phyloP scores from a whole-genome alignment of 2,888 invertebrate genomes.

The Hirtodrosophila cameraria region DNA sequence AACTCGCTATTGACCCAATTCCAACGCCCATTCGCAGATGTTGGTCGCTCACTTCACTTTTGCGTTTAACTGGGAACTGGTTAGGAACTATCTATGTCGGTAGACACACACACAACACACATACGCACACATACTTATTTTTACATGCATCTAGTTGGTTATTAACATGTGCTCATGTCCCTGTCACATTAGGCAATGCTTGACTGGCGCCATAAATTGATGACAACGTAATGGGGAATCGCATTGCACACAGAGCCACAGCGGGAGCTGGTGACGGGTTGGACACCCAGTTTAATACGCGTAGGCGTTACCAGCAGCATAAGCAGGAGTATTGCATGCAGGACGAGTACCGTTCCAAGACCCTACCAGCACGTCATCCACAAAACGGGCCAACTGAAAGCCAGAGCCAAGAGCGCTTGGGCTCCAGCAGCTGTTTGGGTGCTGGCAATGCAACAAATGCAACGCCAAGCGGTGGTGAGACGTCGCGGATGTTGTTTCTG shows the following conservation, averaged over 20 bases:
- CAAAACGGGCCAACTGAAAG: slow-evolving; percentile 6
- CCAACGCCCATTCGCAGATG: slow-evolving; percentile 56
- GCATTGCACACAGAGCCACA: slow-evolving; percentile 35
- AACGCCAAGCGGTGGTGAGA: slow-evolving; percentile 84
- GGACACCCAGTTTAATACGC: slow-evolving; percentile 57
- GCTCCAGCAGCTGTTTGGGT: slow-evolving; percentile 67
- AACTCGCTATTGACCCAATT: slow-evolving; percentile 70
- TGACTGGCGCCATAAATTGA: slow-evolving; percentile 51
- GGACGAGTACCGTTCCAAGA: slow-evolving; percentile 73
- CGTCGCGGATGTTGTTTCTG: slow-evolving; percentile 87
- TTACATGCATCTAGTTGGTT: not conserved
- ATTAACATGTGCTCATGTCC: slow-evolving; percentile 50
- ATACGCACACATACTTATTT: slow-evolving; percentile 4
- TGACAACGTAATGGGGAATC: slow-evolving; percentile 62
- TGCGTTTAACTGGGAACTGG: slow-evolving; percentile 62
- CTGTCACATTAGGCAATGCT: slow-evolving; percentile 70
- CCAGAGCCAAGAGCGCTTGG: slow-evolving; percentile 18
- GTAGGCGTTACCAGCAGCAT: slow-evolving; percentile 69
- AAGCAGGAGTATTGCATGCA: slow-evolving; percentile 66
- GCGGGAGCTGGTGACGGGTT: slow-evolving; percentile 35
- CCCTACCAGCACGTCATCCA: slow-evolving; percentile 73
- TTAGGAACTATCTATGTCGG: slow-evolving; percentile 50
- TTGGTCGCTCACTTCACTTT: slow-evolving; percentile 70
- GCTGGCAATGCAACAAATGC: slow-evolving; percentile 35
- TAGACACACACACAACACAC: slow-evolving; percentile 17